Conservation (phyloP, 2,888 invertebrate genomes). For the Tinea trinotella region DNA sequence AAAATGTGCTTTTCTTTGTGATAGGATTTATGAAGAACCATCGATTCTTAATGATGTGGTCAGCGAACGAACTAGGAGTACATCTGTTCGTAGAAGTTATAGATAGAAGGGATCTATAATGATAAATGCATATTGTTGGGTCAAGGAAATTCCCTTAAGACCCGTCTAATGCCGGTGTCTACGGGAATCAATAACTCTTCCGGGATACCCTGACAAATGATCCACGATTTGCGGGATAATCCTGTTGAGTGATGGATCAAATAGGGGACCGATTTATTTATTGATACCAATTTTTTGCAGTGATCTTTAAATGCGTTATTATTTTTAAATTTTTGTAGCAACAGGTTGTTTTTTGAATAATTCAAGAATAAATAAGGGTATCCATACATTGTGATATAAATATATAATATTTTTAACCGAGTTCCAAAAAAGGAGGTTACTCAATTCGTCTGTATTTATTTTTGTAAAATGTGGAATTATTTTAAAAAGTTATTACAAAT, state of each 20-base stretch:
- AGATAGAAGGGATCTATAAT: not conserved
- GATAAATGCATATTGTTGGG: not conserved
- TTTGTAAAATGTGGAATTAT: too few species aligned
- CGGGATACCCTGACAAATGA: slow-evolving; percentile 35
- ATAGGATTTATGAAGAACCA: too few species aligned
- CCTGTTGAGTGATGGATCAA: slow-evolving; percentile 23
- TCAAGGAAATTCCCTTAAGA: not conserved
- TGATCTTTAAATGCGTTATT: too few species aligned
- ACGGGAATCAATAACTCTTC: slow-evolving; percentile 5
- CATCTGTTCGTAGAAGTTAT: not conserved
- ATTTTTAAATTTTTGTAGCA: not conserved
- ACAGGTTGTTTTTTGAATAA: not conserved
- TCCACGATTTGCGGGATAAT: slow-evolving; percentile 35
- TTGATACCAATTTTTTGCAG: not conserved
- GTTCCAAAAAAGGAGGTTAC: too few species aligned
- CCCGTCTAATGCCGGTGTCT: not conserved
- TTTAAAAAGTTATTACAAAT: too few species aligned
- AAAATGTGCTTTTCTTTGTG: too few species aligned
- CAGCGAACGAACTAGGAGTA: not conserved
- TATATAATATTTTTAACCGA: too few species aligned
- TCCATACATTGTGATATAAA: too few species aligned
- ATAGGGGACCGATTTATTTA: not conserved
- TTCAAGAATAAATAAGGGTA: too few species aligned
- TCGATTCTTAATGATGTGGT: not conserved
- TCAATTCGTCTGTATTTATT: too few species aligned